Evolutionary conservation across 2,113 vertebrate genomes (phyloP).

Genomic region (Melanerpes aurifrons): DNA sequence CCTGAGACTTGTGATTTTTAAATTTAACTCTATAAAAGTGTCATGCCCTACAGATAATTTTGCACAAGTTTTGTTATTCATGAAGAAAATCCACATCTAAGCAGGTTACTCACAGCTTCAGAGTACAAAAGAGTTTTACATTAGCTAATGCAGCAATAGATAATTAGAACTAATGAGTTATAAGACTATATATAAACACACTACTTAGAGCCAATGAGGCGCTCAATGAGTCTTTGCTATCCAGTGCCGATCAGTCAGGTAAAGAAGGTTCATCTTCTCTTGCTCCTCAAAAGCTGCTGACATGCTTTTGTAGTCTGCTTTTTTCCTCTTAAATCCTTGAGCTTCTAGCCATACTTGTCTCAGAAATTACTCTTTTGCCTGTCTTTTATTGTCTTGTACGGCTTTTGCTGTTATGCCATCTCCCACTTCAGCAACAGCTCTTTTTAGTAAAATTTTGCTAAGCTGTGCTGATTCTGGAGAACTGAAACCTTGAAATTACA

Average conservation of each 20-base stretch:
- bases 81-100: background rate
- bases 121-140: background rate
- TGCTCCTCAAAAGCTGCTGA: background rate
- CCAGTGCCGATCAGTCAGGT: background rate
- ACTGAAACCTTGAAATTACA: background rate
- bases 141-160: background rate
- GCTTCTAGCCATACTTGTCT: background rate
- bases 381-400: background rate
- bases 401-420: background rate
- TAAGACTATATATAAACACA: background rate
- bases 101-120: background rate
- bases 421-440: background rate
- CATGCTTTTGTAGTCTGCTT: background rate
- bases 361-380: background rate
- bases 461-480: background rate
- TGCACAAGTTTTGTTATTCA: background rate
- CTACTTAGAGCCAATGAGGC: background rate
- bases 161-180: background rate
- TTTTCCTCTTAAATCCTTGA: background rate
- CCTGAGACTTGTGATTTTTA: background rate
- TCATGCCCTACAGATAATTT: background rate
- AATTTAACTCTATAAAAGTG: background rate
- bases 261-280: background rate
- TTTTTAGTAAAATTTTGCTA: background rate
- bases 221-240: background rate